Evolutionary conservation across 2,113 vertebrate species (phyloP), one percentile per base, ranked within the genome.

Genomic region (Amphiprion ocellaris): DNA sequence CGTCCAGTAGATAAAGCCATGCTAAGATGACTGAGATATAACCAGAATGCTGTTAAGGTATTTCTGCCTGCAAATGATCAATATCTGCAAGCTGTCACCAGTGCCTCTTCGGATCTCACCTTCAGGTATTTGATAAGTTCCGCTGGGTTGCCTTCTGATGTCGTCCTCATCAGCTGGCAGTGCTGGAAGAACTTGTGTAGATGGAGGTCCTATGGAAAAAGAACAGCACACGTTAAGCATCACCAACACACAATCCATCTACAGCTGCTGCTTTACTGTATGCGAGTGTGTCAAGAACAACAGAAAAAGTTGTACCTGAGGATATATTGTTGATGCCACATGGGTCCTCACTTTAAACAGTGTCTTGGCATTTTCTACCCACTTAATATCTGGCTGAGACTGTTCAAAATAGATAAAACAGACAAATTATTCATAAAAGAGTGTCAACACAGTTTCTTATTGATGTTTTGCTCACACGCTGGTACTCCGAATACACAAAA

Each of bases 181-280:
- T 97, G 95, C 74, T 97, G 96, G 94, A 99, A 99, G 93, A 99
- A 99, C 74, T 97, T 98, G 86, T 99, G 95, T 33, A 99, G 95
- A 60, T 99, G 97, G 72, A 97, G 94, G 91, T 99, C 98, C 98
- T 99, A 87, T 1, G 50, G 77, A 86, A 14, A 78, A 64, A 41
- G 14, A 81, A 61, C 39, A 7, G 9, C 1, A 7, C 4, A 60
- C 11, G 7, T 41, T 55, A 3, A 46, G 23, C 0, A n/a, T 49
- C 63, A 55, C 7, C 30, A 4, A 33, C 4, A 33, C 30, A 8
- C 7, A 26, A 26, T 33, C 5, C 5, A 33, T 33, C 30, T 33
- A 33, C 30, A 33, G 30, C 30, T 1, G 30, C 30, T 14, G 4
- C 0, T 37, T 23, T 10, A 24, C 8, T 11, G 8, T 19, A 17